Percentiles rank a stretch among this genome's conserved stretches.
These are phyloP conservation scores for Avahi laniger DNA, from an alignment of 2,797 vertebrate species.

Conservation along the genomic window DNA sequence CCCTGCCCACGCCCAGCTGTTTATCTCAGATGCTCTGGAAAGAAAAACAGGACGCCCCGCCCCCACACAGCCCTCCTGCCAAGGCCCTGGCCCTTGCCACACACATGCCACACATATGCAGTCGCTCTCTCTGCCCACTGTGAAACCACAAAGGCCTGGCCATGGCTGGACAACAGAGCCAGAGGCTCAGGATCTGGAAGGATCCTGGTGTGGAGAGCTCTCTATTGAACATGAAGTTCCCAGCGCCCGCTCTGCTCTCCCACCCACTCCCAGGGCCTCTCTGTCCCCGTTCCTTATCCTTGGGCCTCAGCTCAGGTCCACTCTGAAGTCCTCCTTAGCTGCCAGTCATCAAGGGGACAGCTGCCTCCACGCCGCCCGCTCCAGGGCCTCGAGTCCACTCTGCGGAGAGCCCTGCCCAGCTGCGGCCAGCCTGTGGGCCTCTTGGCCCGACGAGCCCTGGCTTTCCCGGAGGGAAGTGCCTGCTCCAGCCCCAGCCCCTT, in stretches of 20 bases:
- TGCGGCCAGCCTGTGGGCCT: constrained; percentile 34
- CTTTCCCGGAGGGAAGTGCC: constrained; percentile 32
- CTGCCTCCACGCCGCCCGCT: neutral
- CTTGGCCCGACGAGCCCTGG: neutral
- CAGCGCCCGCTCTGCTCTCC: neutral
- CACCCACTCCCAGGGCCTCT: neutral
- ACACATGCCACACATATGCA: neutral
- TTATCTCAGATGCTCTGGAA: constrained; percentile 2
- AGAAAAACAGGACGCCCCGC: neutral
- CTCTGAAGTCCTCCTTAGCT: constrained; percentile 15
- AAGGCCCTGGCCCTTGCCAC: neutral
- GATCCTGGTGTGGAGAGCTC: constrained; percentile 24
- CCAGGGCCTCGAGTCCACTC: constrained; percentile 56
- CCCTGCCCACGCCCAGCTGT: neutral
- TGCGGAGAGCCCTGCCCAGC: constrained; percentile 67
- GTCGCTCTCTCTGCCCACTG: neutral
- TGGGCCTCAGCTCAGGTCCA: neutral
- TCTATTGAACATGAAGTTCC: constrained; percentile 56
- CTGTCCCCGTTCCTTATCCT: constrained; percentile 44
- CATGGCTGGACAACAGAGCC: neutral
- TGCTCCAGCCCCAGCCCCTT: constrained; percentile 21
- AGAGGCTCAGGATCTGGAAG: neutral
- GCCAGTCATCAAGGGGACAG: constrained; percentile 23
- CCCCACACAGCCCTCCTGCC: neutral
- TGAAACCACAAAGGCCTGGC: neutral